Evolutionary conservation across 2,888 invertebrate genomes (phyloP).

Genomic region (Papilio gigon): DNA sequence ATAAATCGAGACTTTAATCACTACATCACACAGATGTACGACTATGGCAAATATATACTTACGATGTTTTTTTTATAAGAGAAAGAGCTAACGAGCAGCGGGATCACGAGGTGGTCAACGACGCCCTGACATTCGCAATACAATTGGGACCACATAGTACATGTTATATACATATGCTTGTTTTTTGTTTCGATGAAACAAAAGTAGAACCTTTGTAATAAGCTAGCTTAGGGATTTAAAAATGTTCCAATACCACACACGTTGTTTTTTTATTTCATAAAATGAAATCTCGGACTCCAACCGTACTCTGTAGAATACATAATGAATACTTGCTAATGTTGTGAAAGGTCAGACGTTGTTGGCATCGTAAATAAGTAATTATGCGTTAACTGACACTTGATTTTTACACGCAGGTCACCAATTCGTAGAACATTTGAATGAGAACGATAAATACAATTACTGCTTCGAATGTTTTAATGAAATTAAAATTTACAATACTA

Average conservation of each 20-base stretch:
- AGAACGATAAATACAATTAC: neutral
- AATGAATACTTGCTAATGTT: slow-evolving; percentile 22
- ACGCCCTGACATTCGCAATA: too few species aligned
- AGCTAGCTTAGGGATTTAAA: neutral
- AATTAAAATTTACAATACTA: neutral
- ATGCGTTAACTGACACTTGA: slow-evolving; percentile 14
- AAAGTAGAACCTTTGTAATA: neutral
- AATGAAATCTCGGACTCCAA: slow-evolving; percentile 1
- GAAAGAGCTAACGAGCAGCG: too few species aligned
- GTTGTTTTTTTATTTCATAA: neutral
- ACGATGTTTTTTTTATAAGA: neutral
- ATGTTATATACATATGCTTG: too few species aligned
- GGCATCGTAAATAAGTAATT: slow-evolving; percentile 32
- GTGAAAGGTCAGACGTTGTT: slow-evolving; percentile 25
- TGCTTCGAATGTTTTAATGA: slow-evolving; percentile 7
- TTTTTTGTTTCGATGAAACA: too few species aligned
- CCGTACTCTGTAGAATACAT: slow-evolving; percentile 1
- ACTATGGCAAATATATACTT: neutral
- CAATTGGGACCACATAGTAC: too few species aligned
- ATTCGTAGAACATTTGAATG: neutral
- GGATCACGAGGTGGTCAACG: too few species aligned
- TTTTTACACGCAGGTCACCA: neutral
- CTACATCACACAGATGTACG: neutral
- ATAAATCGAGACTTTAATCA: neutral
- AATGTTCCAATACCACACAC: neutral